Conservation (phyloP, 2,113 vertebrate species). For the Sinocyclocheilus anshuiensis region DNA sequence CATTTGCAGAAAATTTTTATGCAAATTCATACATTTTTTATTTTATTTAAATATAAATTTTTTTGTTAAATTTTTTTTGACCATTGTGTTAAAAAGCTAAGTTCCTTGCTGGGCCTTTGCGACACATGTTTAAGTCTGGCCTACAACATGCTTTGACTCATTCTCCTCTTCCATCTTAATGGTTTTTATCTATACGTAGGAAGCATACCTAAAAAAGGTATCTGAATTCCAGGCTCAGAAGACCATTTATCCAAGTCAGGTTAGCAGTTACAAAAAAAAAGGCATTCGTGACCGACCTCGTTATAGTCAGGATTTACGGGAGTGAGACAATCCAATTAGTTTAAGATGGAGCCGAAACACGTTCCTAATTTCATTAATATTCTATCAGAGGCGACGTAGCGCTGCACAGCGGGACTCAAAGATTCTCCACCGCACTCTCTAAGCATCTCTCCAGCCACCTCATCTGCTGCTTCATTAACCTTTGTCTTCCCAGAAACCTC, state of each 20-base stretch:
- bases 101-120: not conserved
- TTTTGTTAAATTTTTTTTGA: not conserved
- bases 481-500: conserved; percentile 71
- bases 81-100: not conserved
- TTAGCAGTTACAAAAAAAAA: not conserved
- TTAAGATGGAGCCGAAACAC: conserved; percentile 57
- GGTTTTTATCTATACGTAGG: not conserved
- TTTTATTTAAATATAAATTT: too few species aligned
- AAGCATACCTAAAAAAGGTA: not conserved
- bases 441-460: conserved; percentile 51
- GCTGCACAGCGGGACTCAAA: conserved; percentile 52
- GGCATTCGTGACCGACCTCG: conserved; percentile 7
- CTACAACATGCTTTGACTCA: not conserved
- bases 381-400: conserved; percentile 57
- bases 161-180: not conserved
- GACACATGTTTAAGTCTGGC: not conserved
- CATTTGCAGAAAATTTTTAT: too few species aligned
- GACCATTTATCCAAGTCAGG: conserved; percentile 11
- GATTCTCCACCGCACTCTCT: conserved; percentile 61
- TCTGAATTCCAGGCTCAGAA: not conserved
- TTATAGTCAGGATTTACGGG: conserved; percentile 25
- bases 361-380: conserved; percentile 70
- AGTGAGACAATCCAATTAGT: conserved; percentile 47
- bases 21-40: too few species aligned
- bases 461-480: conserved; percentile 70